Base-by-base conservation (phyloP, 2,797 vertebrate genomes). In the Microctenopoma stevenorrisi region DNA sequence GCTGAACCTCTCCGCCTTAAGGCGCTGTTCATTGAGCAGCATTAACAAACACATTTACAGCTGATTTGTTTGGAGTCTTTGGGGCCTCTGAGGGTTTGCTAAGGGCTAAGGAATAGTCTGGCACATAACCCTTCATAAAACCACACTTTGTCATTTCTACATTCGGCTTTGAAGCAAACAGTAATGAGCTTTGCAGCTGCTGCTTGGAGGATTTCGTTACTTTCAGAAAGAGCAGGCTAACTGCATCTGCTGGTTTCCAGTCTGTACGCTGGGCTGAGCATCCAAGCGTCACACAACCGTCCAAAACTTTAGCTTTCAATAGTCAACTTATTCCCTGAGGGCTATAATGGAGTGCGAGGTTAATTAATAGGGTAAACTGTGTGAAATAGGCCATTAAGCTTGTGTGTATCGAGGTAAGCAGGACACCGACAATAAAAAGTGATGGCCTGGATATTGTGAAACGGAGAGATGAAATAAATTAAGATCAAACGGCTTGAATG, bases 381-480 rank as follows among this genome's bases (percentile, higher is more conserved):
- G 8, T 56, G 52, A 33, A 73, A 74, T 72, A 69, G 72, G 64
- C 59, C 70, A 61, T 38, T 72, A 55, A 38, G 44, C 40, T 42
- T 16, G 37, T 42, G 46, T 56, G 62, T 62, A 74, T 81, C 65
- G 42, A 82, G 76, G 64, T 75, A 82, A 84, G 60, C 64, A 63
- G 83, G 71, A 59, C 68, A 62, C 25, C 70, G 70, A 59, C 64
- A 61, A 79, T 71, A 68, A 72, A 48, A 37, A 16, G 12, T 8
- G 43, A 46, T 61, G 74, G 67, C 69, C 75, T 74, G 43, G 54
- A 83, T 72, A 35, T 48, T 26, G 8, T 38, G 43, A 54, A 58
- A 79, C 61, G 11, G 53, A 58, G n/a, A 53, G 25, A 72, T 48
- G 5, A 62, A 33, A 26, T 53, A 22, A 18, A 62, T 33, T 33